Base-by-base conservation (phyloP, 2,113 vertebrate genomes). In the Jaculus jaculus region DNA sequence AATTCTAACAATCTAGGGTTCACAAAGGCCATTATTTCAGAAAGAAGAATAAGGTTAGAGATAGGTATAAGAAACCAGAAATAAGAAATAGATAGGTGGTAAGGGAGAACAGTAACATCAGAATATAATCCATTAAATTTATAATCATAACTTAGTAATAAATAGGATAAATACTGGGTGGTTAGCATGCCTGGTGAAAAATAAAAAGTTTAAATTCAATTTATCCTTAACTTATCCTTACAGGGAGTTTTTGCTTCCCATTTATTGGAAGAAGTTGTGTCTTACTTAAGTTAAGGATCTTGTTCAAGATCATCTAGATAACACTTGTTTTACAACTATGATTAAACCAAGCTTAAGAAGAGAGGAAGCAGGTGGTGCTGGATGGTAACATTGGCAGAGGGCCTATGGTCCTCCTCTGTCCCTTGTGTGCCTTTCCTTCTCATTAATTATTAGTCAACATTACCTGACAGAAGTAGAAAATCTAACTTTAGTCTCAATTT, bases 191-290 rank as follows among this genome's bases (percentile, higher is more conserved):
- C 32, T 79, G 3, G 20, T 12, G 24, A 26, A 87, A 77, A 51
- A 75, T 78, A 51, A 9, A 18, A 24, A 1, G 77, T 77, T 87
- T 34, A 71, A 82, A 63, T 47, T 54, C 54, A 54, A 54, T 54
- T 54, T 54, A 54, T 54, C 54, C 54, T 54, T 54, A 54, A 54
- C 13, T 54, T 7, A 58, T 73, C 13, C 10, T 79, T 66, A 60
- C 5, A 96, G 54, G 47, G 60, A 63, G 87, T 72, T 89, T 77
- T 34, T 37, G 42, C 21, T 75, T 8, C 18, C 60, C 32, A 72
- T 81, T 77, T 90, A 69, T 66, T 58, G 21, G 15, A 86, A 87
- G 75, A 93, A 65, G 73, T 39, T 75, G 75, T 90, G n/a, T 80
- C 32, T 88, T 78, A 32, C 3, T 63, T 18, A 82, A 69, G 54